phyloP scores from a whole-genome alignment of 1,140 invertebrate species.

The Macrostomum lignano region DNA sequence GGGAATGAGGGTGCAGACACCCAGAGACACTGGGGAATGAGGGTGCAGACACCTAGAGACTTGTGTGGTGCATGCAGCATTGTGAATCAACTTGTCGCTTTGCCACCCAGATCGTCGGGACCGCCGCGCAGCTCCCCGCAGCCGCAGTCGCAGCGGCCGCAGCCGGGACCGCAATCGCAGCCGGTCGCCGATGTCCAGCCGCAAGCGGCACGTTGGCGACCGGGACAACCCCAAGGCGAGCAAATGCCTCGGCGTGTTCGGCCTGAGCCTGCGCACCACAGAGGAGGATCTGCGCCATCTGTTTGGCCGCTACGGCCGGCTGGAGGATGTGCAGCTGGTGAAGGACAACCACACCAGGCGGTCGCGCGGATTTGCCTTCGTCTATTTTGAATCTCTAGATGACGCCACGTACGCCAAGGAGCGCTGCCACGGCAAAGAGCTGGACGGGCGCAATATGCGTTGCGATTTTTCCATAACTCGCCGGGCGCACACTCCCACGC shows the following conservation, averaged over 20 bases:
- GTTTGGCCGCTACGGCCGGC: constrained; percentile 61
- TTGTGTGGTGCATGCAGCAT: no score
- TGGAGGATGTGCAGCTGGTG: constrained; percentile 73
- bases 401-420: constrained; percentile 80
- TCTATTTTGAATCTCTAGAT: constrained; percentile 60
- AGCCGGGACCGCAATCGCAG: no score
- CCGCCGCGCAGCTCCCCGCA: no score
- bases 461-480: constrained; percentile 93
- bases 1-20: no score
- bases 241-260: constrained; percentile 73
- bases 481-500: constrained; percentile 76
- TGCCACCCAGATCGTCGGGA: no score
- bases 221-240: constrained; percentile 52
- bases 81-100: no score
- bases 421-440: constrained; percentile 62
- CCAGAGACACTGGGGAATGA: no score
- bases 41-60: no score
- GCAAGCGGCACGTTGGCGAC: not conserved
- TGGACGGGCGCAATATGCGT: constrained; percentile 63
- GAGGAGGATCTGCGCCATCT: constrained; percentile 70
- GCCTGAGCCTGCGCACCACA: constrained; percentile 61
- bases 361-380: constrained; percentile 80
- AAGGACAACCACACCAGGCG: constrained; percentile 57
- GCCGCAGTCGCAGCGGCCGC: no score
- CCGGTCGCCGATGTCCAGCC: not conserved